A percentile compares a stretch with the other conserved stretches of the same genome.
phyloP scores from a whole-genome alignment of 2,113 vertebrate genomes.

The Elaphurus davidianus region DNA sequence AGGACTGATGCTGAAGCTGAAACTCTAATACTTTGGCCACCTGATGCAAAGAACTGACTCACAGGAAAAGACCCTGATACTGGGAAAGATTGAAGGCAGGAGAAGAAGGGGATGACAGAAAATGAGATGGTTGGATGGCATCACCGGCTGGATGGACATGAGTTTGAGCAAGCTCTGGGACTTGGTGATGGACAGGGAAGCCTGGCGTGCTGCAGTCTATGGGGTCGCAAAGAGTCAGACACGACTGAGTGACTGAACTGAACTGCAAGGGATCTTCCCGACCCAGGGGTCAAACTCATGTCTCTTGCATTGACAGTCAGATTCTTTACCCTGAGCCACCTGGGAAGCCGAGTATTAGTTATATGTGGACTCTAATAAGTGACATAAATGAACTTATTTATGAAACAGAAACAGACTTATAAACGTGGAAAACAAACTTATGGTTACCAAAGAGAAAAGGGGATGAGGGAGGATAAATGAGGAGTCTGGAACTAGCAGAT shows the following conservation, averaged over 20 bases:
- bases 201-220: background rate
- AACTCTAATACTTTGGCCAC: background rate
- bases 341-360: background rate
- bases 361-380: background rate
- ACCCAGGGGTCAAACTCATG: background rate
- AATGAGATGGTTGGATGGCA: background rate
- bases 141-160: background rate
- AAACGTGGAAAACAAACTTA: background rate
- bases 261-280: background rate
- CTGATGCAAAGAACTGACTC: background rate
- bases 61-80: background rate
- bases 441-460: background rate
- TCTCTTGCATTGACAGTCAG: background rate
- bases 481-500: background rate
- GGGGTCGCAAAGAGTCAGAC: background rate
- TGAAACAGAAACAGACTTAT: background rate
- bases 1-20: background rate
- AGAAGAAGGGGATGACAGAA: background rate
- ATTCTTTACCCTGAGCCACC: background rate
- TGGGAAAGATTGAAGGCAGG: background rate
- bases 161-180: background rate
- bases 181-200: background rate
- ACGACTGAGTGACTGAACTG: background rate
- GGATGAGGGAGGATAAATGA: background rate
- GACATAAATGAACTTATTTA: background rate